Evolutionary conservation across 1,140 invertebrate species (phyloP).

Genomic region (Belonocnema kinseyi): DNA sequence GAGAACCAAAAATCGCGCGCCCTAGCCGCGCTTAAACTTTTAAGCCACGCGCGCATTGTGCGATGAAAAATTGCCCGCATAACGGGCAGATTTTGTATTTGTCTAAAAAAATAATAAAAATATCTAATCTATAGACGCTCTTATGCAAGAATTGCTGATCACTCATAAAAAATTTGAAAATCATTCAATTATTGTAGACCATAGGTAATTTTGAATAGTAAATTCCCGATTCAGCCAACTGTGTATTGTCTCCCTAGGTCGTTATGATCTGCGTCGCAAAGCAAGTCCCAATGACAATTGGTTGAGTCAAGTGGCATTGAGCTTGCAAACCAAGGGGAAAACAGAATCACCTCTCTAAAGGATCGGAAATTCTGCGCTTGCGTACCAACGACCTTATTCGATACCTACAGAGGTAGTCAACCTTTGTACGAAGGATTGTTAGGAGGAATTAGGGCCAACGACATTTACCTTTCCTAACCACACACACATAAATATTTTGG

Average conservation of each 20-base stretch:
- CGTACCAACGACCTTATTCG: background rate
- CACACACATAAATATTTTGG: background rate
- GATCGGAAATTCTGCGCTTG: slow-evolving; percentile 11
- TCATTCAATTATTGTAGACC: no score
- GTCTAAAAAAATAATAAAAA: no score
- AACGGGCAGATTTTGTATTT: no score
- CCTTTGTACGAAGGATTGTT: background rate
- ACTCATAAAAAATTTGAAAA: no score
- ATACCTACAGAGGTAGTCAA: slow-evolving; percentile 8
- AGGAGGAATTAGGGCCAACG: background rate
- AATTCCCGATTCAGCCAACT: background rate
- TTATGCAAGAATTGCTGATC: no score
- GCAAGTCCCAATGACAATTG: background rate
- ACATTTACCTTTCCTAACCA: background rate
- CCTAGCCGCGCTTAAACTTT: no score
- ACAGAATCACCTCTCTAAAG: background rate
- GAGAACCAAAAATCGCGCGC: no score
- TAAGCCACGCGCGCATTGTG: no score
- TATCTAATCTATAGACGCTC: no score
- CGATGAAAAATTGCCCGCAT: no score
- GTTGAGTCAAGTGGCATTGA: slow-evolving; percentile 18
- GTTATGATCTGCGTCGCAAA: background rate
- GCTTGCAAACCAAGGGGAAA: background rate
- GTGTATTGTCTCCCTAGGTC: background rate
- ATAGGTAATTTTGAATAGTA: no score